These are phyloP conservation scores for Halcyon smyrnensis DNA, from an alignment of 2,797 vertebrate species.

Conservation along the genomic window DNA sequence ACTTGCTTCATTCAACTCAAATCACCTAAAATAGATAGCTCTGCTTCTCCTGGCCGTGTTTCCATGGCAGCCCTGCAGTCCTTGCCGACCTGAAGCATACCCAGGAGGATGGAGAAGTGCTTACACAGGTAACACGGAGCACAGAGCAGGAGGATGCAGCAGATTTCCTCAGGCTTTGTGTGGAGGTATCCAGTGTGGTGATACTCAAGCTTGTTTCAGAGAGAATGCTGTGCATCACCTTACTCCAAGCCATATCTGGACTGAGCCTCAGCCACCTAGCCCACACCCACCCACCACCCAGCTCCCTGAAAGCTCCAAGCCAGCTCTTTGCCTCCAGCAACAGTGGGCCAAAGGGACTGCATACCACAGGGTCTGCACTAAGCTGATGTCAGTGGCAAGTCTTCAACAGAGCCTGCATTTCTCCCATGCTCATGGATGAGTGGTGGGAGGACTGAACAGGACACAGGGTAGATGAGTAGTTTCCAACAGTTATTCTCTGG, in stretches of 20 bases:
- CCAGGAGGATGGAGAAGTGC: background rate
- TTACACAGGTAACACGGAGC: background rate
- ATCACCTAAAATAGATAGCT: background rate
- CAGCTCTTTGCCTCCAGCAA: background rate
- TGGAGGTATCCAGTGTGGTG: rapidly evolving
- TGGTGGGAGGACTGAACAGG: background rate
- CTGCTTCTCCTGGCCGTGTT: background rate
- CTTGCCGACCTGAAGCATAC: background rate
- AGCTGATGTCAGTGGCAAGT: rapidly evolving
- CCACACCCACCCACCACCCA: background rate
- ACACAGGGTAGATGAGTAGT: background rate
- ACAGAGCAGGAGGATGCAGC: background rate
- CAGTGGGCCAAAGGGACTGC: background rate
- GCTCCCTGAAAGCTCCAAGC: background rate
- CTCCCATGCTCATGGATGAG: rapidly evolving
- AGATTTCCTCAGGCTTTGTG: background rate
- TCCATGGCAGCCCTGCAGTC: background rate
- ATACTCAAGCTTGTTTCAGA: background rate
- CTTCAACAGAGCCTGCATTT: background rate
- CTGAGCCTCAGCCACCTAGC: background rate
- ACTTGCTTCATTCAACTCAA: background rate
- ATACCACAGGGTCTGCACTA: background rate
- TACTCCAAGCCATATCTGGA: background rate
- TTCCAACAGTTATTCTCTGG: background rate
- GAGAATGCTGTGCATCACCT: background rate